phyloP scores from a whole-genome alignment of 1,140 invertebrate species.

The Trachymyrmex cornetzi region DNA sequence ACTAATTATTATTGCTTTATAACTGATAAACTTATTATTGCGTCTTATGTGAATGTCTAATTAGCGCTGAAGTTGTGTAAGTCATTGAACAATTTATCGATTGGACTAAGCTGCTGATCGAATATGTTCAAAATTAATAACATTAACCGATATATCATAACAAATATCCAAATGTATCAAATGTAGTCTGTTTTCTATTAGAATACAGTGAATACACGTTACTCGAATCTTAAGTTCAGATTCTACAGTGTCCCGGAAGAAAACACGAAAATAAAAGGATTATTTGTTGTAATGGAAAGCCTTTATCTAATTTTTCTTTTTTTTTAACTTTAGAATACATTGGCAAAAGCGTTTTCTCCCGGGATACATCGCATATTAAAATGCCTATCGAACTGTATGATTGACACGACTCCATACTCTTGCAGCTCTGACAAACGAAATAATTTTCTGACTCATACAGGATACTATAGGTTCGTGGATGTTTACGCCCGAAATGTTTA shows the following conservation, averaged over 20 bases:
- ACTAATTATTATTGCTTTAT: constrained; percentile 12
- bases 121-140: constrained; percentile 25
- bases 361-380: not conserved
- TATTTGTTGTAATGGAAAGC: not conserved
- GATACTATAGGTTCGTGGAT: not conserved
- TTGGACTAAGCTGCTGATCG: not conserved
- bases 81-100: not conserved
- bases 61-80: not conserved
- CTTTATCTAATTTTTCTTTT: not conserved
- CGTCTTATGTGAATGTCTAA: not conserved
- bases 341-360: not conserved
- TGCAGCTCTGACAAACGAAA: not conserved
- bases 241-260: not conserved
- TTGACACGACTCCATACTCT: not conserved
- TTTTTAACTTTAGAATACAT: not conserved
- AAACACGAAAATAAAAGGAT: not conserved
- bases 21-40: constrained; percentile 22
- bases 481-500: constrained; percentile 3
- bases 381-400: constrained; percentile 4
- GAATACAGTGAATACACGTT: not conserved
- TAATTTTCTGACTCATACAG: constrained; percentile 3
- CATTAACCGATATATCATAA: not conserved
- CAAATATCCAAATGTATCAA: not conserved
- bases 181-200: not conserved
- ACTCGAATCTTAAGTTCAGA: not conserved